Evolutionary conservation across 2,888 invertebrate species (phyloP).

Genomic region (Callyntrura sp.): DNA sequence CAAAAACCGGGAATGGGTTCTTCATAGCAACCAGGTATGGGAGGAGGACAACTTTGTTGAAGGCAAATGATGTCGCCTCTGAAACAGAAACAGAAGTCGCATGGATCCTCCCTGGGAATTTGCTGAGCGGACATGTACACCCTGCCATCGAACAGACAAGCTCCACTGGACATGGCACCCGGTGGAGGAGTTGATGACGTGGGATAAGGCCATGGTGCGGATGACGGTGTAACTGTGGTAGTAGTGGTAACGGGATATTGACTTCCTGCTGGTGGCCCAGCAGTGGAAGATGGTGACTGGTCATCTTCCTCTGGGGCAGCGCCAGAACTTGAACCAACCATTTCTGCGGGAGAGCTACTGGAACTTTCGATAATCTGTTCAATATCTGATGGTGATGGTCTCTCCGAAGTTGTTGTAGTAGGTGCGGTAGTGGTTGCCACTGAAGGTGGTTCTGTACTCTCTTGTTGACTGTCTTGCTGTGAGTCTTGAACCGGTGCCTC

Average conservation of each 20-base stretch:
- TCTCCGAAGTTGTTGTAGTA: conserved; percentile 53
- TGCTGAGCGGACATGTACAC: conserved; percentile 97
- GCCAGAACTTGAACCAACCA: conserved; percentile 59
- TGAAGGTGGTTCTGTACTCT: conserved; percentile 26
- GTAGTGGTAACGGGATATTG: conserved; percentile 82
- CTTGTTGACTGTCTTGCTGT: conserved; percentile 50
- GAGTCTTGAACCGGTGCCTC: conserved; percentile 23
- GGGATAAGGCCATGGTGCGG: conserved; percentile 82
- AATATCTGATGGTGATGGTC: conserved; percentile 56
- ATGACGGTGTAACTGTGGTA: conserved; percentile 82
- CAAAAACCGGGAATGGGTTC: conserved; percentile 97
- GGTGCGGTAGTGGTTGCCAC: conserved; percentile 35
- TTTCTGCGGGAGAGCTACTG: conserved; percentile 62
- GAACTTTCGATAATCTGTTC: conserved; percentile 69
- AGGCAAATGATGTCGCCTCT: conserved; percentile 97
- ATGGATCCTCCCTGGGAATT: conserved; percentile 97
- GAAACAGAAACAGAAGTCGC: conserved; percentile 99
- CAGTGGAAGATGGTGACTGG: conserved; percentile 47
- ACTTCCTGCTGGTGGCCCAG: conserved; percentile 74
- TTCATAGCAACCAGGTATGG: conserved; percentile 95
- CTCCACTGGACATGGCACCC: conserved; percentile 93
- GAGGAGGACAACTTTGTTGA: conserved; percentile 98
- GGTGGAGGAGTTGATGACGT: conserved; percentile 78
- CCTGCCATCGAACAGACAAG: conserved; percentile 96
- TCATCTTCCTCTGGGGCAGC: conserved; percentile 64